phyloP scores from a whole-genome alignment of 37 sponge, comb jelly and placozoan species.

The Mnemiopsis leidyi region DNA sequence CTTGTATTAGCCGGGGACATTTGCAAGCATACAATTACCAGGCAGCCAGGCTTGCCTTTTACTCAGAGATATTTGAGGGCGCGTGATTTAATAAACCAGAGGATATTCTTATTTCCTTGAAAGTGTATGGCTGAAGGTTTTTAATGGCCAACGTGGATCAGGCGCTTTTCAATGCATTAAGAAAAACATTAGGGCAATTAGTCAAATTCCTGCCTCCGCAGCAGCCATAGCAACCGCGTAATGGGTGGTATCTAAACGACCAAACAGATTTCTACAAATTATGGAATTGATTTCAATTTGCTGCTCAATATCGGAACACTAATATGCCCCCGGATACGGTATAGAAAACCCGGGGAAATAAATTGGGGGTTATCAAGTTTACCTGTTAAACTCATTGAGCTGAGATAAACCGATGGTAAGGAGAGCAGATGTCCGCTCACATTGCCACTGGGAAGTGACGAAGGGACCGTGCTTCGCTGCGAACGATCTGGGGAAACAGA shows the following conservation, averaged over 20 bases:
- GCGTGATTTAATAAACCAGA: background rate
- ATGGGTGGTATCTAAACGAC: too few species aligned
- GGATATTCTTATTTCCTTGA: background rate
- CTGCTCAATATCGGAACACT: too few species aligned
- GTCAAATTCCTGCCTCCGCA: background rate
- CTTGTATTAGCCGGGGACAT: too few species aligned
- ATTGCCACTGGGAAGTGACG: conserved; percentile 37
- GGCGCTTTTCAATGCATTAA: background rate
- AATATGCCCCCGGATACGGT: too few species aligned
- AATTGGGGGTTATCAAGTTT: too few species aligned
- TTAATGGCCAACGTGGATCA: background rate
- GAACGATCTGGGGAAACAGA: conserved; percentile 37
- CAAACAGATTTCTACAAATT: too few species aligned
- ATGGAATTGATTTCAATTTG: too few species aligned
- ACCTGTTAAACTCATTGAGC: conserved; percentile 64
- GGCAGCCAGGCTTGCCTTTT: background rate
- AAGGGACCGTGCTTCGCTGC: conserved; percentile 21
- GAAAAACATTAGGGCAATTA: background rate
- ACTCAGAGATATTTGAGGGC: background rate
- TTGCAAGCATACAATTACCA: background rate
- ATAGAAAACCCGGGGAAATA: too few species aligned
- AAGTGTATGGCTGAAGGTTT: background rate
- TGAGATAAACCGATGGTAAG: conserved; percentile 52
- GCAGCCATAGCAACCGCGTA: background rate
- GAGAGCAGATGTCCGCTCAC: conserved; percentile 31